Evolutionary conservation across 2,797 vertebrate species (phyloP).

Genomic region (Leptoclinus maculatus): DNA sequence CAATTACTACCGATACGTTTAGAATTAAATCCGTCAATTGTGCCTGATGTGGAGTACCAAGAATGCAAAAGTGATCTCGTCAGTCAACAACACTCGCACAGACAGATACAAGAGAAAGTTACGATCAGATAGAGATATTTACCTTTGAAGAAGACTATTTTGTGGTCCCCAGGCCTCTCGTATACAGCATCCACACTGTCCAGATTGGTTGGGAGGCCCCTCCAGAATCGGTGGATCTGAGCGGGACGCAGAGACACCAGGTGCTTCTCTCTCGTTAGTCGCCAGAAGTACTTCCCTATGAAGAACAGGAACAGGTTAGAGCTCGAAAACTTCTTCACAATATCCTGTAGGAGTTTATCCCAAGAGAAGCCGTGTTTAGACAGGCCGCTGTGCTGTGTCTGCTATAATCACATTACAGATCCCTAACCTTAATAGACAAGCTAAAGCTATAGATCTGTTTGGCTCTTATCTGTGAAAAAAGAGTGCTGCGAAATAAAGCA

Average conservation of each 20-base stretch:
- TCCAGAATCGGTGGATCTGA: slow-evolving; percentile 97
- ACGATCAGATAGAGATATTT: neutral
- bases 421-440: neutral
- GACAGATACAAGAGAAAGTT: neutral
- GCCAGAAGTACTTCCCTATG: slow-evolving; percentile 95
- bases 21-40: neutral
- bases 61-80: neutral
- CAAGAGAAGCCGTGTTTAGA: neutral
- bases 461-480: neutral
- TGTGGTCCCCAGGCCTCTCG: slow-evolving; percentile 92
- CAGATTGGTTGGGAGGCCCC: slow-evolving; percentile 91
- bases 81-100: neutral
- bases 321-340: neutral
- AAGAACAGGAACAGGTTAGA: neutral
- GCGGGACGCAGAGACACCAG: slow-evolving; percentile 94
- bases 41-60: neutral
- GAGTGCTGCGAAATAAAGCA: neutral
- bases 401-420: neutral
- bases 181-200: slow-evolving; percentile 94
- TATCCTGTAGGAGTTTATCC: neutral
- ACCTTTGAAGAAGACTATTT: slow-evolving; percentile 98
- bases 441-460: neutral
- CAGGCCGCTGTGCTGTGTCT: neutral
- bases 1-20: neutral
- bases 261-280: slow-evolving; percentile 93